phyloP scores from a whole-genome alignment of 2,888 invertebrate species.

The Girardia tigrina region DNA sequence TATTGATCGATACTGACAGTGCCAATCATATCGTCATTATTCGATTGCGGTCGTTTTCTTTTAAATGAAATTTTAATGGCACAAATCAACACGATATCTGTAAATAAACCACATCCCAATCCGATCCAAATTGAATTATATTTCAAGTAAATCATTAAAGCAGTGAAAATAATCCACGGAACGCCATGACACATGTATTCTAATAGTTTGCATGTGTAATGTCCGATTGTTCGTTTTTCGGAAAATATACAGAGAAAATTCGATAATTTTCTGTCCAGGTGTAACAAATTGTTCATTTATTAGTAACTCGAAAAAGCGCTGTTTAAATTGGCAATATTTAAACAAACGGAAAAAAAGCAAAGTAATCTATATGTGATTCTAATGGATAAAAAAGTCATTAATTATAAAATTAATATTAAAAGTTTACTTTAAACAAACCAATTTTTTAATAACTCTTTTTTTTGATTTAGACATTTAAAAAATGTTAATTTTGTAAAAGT shows the following conservation, averaged over 20 bases:
- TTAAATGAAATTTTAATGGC: neutral
- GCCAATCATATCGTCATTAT: constrained; percentile 18
- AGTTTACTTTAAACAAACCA: no score
- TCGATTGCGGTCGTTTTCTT: neutral
- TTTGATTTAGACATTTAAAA: no score
- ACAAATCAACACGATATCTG: constrained; percentile 26
- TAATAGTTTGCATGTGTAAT: neutral
- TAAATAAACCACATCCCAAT: neutral
- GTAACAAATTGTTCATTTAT: no score
- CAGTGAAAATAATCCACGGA: constrained; percentile 20
- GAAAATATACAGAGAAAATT: neutral
- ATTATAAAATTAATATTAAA: no score
- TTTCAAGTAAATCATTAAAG: neutral
- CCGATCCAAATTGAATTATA: neutral
- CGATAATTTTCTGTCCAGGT: neutral
- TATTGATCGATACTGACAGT: constrained; percentile 29
- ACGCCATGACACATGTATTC: constrained; percentile 32
- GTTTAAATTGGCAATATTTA: no score
- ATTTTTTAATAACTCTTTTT: no score
- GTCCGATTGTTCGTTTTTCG: neutral
- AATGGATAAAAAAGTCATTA: no score
- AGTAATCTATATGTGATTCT: no score
- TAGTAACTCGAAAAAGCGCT: no score
- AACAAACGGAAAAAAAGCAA: no score
- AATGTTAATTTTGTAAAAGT: no score